Evolutionary conservation across 2,113 vertebrate genomes (phyloP), one percentile per base, ranked within the genome.

Genomic region (Puntigrus tetrazona): DNA sequence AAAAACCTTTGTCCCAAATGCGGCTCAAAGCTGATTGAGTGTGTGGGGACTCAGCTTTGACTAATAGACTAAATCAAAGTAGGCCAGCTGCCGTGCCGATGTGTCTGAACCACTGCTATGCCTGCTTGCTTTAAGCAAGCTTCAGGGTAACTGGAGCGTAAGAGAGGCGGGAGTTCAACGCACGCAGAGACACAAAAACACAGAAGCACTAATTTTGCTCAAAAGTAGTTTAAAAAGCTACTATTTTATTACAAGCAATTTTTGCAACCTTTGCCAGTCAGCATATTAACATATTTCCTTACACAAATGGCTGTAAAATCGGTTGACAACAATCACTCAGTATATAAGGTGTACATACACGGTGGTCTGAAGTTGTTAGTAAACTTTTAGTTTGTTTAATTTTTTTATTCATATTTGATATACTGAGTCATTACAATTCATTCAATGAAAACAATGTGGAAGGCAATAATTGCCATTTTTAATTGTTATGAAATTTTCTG

Each of bases 1-100:
- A 31, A n/a, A n/a, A 61, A 83, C 45, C 84, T 88, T 73, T 87
- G 84, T 81, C 25, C 57, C 69, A 83, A 67, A 80, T 45, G 67
- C 57, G 34, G 75, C 55, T 47, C 7, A 77, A 79, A 47, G 36
- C 57, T 70, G 67, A 83, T 72, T 73, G 65, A 83, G 81, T 41
- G 67, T 63, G 82, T 75, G 27, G 61, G 9, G 34, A 65, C 57
- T 50, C 82, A 18, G 61, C 27, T 65, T 75, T 77, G 22, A n/a
- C 22, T 84, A 63, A 50, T 70, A 67, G 59, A 67, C 20, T 36
- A 36, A 63, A 65, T 11, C 74, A 84, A 84, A 84, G 72, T 67
- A 77, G 82, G 73, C 73, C 82, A 77, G 81, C 55, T 83, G 70
- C 70, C 27, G 57, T 57, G 57, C 81, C 27, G 52, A 45, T 75